Conservation (phyloP, 2,797 vertebrate species). For the Mus caroli region DNA sequence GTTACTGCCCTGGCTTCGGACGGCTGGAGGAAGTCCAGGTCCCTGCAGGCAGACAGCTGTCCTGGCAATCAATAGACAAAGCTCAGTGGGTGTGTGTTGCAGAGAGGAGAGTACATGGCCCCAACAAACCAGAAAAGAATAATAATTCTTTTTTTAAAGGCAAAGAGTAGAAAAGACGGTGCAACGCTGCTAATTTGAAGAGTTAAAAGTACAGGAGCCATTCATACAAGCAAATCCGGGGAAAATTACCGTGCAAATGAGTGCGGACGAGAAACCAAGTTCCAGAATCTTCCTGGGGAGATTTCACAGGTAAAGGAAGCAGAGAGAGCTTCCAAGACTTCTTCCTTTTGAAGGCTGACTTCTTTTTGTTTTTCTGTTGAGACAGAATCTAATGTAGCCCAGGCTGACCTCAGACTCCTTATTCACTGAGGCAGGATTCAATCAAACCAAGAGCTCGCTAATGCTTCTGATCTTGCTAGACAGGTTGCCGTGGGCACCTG, state of each 20-base stretch:
- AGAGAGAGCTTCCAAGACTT: not conserved
- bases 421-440: not conserved
- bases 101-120: fast-evolving
- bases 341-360: not conserved
- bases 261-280: not conserved
- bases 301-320: not conserved
- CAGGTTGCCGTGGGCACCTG: not conserved
- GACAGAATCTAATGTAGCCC: not conserved
- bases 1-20: not conserved
- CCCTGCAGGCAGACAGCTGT: not conserved
- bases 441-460: not conserved
- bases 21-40: not conserved
- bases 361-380: not conserved
- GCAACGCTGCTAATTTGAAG: not conserved
- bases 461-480: not conserved
- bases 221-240: not conserved
- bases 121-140: fast-evolving
- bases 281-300: not conserved
- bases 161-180: not conserved
- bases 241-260: too few relatives aligned
- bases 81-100: fast-evolving
- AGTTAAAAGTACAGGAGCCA: not conserved
- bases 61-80: not conserved
- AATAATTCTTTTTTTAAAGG: not conserved
- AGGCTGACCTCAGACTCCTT: not conserved